Percentiles rank a stretch among this genome's conserved stretches.
Evolutionary conservation across 1,140 invertebrate species (phyloP).

Genomic region (Calycopis cecrops): DNA sequence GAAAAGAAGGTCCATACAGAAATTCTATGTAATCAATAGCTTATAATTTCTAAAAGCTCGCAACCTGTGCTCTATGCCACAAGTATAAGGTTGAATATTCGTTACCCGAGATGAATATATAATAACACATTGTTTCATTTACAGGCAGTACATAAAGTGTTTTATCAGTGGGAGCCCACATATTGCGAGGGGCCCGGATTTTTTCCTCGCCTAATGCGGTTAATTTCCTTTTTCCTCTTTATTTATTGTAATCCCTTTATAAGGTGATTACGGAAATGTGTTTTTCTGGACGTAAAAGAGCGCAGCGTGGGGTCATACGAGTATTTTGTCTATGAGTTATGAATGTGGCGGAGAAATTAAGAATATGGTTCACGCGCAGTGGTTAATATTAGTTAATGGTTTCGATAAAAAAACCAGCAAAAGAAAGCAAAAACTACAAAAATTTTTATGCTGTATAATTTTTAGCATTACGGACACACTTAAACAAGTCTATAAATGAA

Average conservation of each 20-base stretch:
- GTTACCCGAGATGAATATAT: constrained; percentile 20
- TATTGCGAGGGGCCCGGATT: constrained; percentile 64
- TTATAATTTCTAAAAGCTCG: not conserved
- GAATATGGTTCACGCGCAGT: too few species aligned
- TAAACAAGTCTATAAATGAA: too few species aligned
- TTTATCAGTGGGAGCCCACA: constrained; percentile 70
- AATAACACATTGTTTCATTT: constrained; percentile 65
- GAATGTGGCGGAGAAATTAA: not conserved
- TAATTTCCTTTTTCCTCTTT: constrained; percentile 70
- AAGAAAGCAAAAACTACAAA: too few species aligned
- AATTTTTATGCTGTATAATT: too few species aligned
- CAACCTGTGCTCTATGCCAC: not conserved
- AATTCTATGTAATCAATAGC: too few species aligned
- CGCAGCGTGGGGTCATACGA: constrained; percentile 46
- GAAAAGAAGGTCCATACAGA: too few species aligned
- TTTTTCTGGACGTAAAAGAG: constrained; percentile 67
- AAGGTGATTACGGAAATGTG: constrained; percentile 73
- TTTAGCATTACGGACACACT: too few species aligned
- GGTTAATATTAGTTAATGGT: too few species aligned
- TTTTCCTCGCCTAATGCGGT: constrained; percentile 71
- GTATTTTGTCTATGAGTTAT: constrained; percentile 17
- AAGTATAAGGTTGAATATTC: constrained; percentile 3
- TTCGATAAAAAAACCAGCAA: too few species aligned
- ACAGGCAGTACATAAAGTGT: constrained; percentile 61
- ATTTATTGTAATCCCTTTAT: constrained; percentile 75